Percentiles rank a stretch among this genome's conserved stretches.
Evolutionary conservation across 2,113 vertebrate genomes (phyloP).

Genomic region (Cricetomys ansorgei): DNA sequence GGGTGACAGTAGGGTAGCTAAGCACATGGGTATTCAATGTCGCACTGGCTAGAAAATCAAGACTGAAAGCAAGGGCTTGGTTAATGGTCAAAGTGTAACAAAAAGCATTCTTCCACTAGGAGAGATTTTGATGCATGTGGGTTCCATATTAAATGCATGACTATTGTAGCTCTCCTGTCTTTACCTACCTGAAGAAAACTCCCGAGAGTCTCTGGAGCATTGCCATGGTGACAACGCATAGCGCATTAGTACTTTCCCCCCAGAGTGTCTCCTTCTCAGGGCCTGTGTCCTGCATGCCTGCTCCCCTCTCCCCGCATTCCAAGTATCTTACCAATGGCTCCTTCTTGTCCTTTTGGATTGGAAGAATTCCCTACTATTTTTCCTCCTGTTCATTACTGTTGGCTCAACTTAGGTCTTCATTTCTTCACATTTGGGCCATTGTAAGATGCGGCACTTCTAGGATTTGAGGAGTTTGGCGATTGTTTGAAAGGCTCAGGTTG

Average conservation of each 20-base stretch:
- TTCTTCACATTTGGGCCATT: not conserved
- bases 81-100: not conserved
- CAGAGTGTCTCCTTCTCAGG: not conserved
- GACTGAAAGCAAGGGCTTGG: not conserved
- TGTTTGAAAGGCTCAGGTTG: slow-evolving; percentile 16
- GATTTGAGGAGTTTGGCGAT: not conserved
- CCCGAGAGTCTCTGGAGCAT: not conserved
- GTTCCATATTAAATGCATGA: not conserved
- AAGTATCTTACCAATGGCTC: not conserved
- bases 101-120: not conserved
- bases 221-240: not conserved
- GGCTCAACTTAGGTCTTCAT: not conserved
- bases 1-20: not conserved
- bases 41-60: not conserved
- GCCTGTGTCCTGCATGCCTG: not conserved
- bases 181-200: not conserved
- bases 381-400: not conserved
- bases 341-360: slow-evolving; percentile 12
- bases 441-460: not conserved
- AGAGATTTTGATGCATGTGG: not conserved
- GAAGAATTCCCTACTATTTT: not conserved
- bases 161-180: not conserved
- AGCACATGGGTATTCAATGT: not conserved
- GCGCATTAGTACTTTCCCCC: not conserved
- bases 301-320: not conserved